phyloP scores from a whole-genome alignment of 2,113 vertebrate genomes.

The Phylloscopus trochilus region DNA sequence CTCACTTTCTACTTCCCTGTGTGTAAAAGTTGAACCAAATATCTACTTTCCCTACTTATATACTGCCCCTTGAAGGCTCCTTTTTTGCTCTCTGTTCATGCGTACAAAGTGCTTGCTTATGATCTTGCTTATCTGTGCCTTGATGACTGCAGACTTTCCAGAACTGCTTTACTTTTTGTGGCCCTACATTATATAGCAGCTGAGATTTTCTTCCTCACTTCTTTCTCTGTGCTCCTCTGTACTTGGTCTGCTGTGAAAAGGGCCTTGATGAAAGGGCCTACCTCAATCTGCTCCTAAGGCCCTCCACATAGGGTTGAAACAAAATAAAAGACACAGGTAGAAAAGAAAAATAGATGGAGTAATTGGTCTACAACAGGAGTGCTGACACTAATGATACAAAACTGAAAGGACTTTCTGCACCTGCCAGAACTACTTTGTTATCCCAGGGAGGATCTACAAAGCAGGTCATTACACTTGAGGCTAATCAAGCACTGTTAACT shows the following conservation, averaged over 20 bases:
- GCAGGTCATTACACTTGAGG: background rate
- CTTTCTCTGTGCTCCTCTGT: background rate
- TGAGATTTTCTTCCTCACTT: background rate
- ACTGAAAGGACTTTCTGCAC: background rate
- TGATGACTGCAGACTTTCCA: background rate
- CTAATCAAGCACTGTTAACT: background rate
- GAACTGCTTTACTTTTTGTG: background rate
- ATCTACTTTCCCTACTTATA: background rate
- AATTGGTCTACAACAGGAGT: background rate
- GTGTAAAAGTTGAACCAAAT: background rate
- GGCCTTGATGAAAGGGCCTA: background rate
- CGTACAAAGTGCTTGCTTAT: background rate
- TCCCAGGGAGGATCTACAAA: background rate
- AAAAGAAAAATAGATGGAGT: background rate
- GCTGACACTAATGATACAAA: background rate
- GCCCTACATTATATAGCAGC: background rate
- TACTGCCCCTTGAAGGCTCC: background rate
- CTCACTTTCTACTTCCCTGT: background rate
- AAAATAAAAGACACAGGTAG: background rate
- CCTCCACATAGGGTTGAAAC: rapidly evolving
- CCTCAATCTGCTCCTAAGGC: background rate
- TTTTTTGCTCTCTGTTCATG: background rate
- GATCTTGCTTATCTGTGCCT: background rate
- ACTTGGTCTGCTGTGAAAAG: background rate
- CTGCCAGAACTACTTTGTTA: background rate